Conservation (phyloP, 2,888 invertebrate genomes). For the Lypha dubia region DNA sequence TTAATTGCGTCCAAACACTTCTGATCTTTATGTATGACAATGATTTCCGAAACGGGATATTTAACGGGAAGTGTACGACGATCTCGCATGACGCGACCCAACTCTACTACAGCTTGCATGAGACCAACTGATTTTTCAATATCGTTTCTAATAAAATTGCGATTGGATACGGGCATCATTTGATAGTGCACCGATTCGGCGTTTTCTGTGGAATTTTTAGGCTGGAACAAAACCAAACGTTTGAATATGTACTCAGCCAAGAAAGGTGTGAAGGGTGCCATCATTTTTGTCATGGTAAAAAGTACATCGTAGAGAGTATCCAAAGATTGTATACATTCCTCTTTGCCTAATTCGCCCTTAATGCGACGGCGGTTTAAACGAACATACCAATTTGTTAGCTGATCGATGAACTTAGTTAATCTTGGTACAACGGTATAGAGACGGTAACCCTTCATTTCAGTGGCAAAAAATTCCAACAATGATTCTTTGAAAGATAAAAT, state of each 20-base stretch:
- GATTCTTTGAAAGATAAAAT: conserved; percentile 98
- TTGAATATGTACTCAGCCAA: conserved; percentile 98
- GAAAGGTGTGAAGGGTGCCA: conserved; percentile 99
- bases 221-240: conserved; percentile 88
- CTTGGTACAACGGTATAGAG: conserved; percentile 97
- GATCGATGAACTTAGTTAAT: conserved; percentile 97
- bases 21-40: conserved; percentile 95
- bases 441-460: conserved; percentile 97
- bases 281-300: conserved; percentile 93
- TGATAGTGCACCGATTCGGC: conserved; percentile 95
- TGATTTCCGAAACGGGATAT: conserved; percentile 97
- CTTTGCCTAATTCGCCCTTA: conserved; percentile 93
- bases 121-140: conserved; percentile 95
- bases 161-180: conserved; percentile 91
- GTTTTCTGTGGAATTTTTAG: conserved; percentile 82
- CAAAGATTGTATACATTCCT: conserved; percentile 93
- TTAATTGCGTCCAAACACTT: conserved; percentile 90
- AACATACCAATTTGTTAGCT: conserved; percentile 99
- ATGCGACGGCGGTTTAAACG: conserved; percentile 97
- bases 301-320: conserved; percentile 95
- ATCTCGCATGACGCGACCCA: conserved; percentile 96
- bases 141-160: conserved; percentile 89
- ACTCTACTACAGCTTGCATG: conserved; percentile 97
- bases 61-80: conserved; percentile 96
- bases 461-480: conserved; percentile 92